Conservation (phyloP, 2,888 invertebrate genomes). For the Lepetodrilus schrolli region DNA sequence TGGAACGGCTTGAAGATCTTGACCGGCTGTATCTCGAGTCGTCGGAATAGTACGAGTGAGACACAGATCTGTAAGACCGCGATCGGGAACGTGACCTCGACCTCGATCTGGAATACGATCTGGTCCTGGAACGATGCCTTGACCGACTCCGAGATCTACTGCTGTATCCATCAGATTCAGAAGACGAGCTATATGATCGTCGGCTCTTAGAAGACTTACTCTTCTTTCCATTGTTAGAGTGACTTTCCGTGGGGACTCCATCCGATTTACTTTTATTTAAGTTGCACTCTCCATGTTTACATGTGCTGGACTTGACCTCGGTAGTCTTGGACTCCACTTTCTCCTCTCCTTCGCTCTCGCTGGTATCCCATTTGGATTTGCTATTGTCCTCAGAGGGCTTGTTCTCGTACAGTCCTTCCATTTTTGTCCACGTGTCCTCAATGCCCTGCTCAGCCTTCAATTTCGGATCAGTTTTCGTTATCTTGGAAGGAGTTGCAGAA, state of each 20-base stretch:
- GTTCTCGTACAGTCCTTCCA: slow-evolving; percentile 60
- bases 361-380: slow-evolving; percentile 70
- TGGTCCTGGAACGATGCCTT: slow-evolving; percentile 43
- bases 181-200: slow-evolving; percentile 50
- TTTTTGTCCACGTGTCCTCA: slow-evolving; percentile 67
- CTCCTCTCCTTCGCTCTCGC: slow-evolving; percentile 67
- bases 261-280: neutral
- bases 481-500: slow-evolving; percentile 42
- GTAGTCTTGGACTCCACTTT: slow-evolving; percentile 42
- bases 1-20: slow-evolving; percentile 51
- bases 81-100: slow-evolving; percentile 51
- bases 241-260: neutral
- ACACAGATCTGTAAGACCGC: slow-evolving; percentile 48
- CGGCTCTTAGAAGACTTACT: slow-evolving; percentile 16
- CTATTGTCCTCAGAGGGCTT: slow-evolving; percentile 54
- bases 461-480: slow-evolving; percentile 45
- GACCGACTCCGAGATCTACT: slow-evolving; percentile 40
- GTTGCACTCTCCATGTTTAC: slow-evolving; percentile 31
- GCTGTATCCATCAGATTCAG: slow-evolving; percentile 39
- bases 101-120: slow-evolving; percentile 38
- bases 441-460: slow-evolving; percentile 30
- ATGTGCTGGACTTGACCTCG: slow-evolving; percentile 40
- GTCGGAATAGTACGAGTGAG: slow-evolving; percentile 47
- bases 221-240: neutral
- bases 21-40: slow-evolving; percentile 56